Percentiles rank a stretch among this genome's conserved stretches.
Evolutionary conservation across 2,113 vertebrate species (phyloP).

Genomic region (Phrynocephalus versicolor): DNA sequence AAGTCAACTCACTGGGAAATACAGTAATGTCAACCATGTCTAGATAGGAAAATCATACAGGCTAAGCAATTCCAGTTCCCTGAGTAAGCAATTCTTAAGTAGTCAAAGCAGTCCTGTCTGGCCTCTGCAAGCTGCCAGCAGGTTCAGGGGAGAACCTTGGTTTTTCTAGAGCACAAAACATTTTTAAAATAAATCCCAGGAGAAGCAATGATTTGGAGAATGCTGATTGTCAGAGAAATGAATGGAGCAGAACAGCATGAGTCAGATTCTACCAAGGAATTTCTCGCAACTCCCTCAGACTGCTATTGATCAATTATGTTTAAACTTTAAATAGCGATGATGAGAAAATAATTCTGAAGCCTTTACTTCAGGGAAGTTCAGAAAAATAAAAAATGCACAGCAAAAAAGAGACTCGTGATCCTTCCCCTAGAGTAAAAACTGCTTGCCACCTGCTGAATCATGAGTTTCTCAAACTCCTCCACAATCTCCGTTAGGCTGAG

Average conservation of each 20-base stretch:
- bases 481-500: slow-evolving; percentile 91
- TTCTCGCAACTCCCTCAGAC: neutral
- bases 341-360: neutral
- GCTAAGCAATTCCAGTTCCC: neutral
- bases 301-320: neutral
- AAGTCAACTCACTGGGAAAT: neutral
- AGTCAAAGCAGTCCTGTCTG: neutral
- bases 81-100: neutral
- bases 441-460: slow-evolving; percentile 88
- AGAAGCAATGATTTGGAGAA: neutral
- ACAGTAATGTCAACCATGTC: neutral
- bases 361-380: neutral
- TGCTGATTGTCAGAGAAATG: neutral
- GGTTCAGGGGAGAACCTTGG: no score
- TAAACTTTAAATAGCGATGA: neutral
- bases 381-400: neutral
- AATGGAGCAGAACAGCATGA: no score
- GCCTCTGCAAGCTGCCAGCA: no score
- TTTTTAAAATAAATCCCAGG: neutral
- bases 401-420: neutral
- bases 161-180: no score
- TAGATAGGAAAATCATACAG: neutral
- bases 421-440: neutral
- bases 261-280: neutral
- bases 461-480: slow-evolving; percentile 94